Evolutionary conservation across 1,140 invertebrate genomes (phyloP).

Genomic region (Cecropterus lyciades): DNA sequence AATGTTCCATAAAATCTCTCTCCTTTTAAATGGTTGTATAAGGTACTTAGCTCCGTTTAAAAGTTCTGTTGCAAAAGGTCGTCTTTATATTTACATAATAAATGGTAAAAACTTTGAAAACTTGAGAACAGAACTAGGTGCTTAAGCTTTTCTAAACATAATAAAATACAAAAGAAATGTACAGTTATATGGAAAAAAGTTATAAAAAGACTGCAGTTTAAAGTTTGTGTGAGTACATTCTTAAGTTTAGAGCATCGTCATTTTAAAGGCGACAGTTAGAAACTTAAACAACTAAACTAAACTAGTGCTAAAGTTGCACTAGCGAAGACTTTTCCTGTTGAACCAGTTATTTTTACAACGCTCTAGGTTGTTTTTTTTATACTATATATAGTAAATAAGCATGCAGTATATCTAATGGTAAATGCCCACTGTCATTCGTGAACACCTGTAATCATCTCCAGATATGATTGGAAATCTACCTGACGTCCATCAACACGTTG

Average conservation of each 20-base stretch:
- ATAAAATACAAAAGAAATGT: too few species aligned
- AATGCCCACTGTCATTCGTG: too few species aligned
- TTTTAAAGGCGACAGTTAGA: conserved; percentile 10
- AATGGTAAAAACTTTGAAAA: not conserved
- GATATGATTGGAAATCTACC: too few species aligned
- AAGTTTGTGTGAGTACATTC: conserved; percentile 6
- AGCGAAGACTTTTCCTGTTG: too few species aligned
- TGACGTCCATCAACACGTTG: too few species aligned
- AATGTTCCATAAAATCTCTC: conserved; percentile 31
- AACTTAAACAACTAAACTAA: conserved; percentile 20
- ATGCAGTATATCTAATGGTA: too few species aligned
- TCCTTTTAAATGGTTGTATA: conserved; percentile 29
- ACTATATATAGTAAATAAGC: too few species aligned
- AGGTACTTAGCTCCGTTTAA: conserved; percentile 20
- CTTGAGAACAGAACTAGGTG: too few species aligned
- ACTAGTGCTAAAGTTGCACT: conserved; percentile 10
- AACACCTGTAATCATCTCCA: too few species aligned
- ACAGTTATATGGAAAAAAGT: not conserved
- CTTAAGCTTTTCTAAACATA: too few species aligned
- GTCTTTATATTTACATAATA: not conserved
- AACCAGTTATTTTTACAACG: too few species aligned
- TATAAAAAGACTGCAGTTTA: not conserved
- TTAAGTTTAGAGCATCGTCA: conserved; percentile 14
- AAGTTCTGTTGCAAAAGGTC: not conserved
- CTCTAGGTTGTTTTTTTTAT: too few species aligned